These are phyloP conservation scores for Andrena bicolor DNA, from an alignment of 2,888 invertebrate genomes.

Conservation along the genomic window DNA sequence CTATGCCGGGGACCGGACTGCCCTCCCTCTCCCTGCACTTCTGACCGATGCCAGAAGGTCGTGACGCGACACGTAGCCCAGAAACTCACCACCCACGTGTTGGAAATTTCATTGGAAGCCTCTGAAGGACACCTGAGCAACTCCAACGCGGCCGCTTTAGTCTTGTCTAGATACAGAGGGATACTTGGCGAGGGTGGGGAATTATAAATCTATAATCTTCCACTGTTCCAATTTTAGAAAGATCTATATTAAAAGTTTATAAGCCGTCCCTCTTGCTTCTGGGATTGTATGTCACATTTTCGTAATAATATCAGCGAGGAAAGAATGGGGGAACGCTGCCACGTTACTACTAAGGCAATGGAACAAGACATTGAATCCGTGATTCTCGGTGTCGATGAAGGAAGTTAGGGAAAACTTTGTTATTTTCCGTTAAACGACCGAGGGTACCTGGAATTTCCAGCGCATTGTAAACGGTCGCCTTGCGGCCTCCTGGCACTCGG, in stretches of 20 bases:
- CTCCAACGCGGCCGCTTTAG: not conserved
- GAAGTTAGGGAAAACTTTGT: conserved; percentile 18
- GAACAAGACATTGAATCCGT: not conserved
- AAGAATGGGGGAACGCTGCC: not conserved
- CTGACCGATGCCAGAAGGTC: conserved; percentile 62
- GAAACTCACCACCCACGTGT: conserved; percentile 64
- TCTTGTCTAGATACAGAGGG: too few relatives aligned
- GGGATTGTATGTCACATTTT: not conserved
- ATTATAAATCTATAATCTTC: too few relatives aligned
- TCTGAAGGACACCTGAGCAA: conserved; percentile 4
- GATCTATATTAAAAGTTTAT: too few relatives aligned
- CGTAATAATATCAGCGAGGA: not conserved
- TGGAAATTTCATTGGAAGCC: conserved; percentile 53
- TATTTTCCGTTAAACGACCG: conserved; percentile 59
- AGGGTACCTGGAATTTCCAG: conserved; percentile 63
- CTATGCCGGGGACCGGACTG: conserved; percentile 67
- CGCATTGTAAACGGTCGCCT: conserved; percentile 64
- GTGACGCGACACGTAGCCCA: conserved; percentile 64
- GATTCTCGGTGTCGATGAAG: not conserved
- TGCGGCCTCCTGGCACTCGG: conserved; percentile 57
- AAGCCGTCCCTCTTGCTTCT: too few relatives aligned
- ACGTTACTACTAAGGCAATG: not conserved
- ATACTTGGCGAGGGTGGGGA: not conserved
- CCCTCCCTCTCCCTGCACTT: conserved; percentile 4
- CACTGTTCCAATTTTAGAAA: too few relatives aligned